Percentiles rank a stretch among this genome's conserved stretches.
phyloP scores from a whole-genome alignment of 2,113 vertebrate genomes.

The Channa argus region DNA sequence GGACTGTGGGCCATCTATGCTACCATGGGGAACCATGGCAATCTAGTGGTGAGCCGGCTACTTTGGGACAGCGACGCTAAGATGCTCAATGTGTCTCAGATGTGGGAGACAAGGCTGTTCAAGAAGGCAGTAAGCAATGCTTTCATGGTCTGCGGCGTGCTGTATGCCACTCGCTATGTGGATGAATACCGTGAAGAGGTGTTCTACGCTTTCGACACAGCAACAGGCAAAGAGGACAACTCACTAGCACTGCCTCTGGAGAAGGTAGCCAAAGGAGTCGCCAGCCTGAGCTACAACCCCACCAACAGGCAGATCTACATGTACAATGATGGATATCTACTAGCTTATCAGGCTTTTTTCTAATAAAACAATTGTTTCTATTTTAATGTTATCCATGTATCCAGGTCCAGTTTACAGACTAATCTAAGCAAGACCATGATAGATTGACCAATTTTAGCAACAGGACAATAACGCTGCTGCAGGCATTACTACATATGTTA shows the following conservation, averaged over 20 bases:
- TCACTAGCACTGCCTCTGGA: conserved; percentile 66
- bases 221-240: conserved; percentile 79
- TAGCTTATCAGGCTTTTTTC: conserved; percentile 72
- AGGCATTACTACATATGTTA: no score
- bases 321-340: conserved; percentile 79
- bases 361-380: neutral
- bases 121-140: conserved; percentile 86
- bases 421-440: neutral
- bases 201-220: conserved; percentile 91
- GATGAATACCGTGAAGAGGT: conserved; percentile 85
- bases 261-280: conserved; percentile 72
- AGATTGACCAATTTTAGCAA: neutral
- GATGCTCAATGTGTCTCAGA: conserved; percentile 72
- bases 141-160: conserved; percentile 91
- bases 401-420: neutral
- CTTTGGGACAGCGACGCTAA: conserved; percentile 28
- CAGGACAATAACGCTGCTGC: neutral
- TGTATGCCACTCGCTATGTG: conserved; percentile 87
- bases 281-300: conserved; percentile 81
- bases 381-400: neutral
- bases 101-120: conserved; percentile 88
- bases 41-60: conserved; percentile 75
- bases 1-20: conserved; percentile 83
- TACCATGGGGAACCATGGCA: conserved; percentile 78
- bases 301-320: conserved; percentile 70